Percentiles rank a stretch among this genome's conserved stretches.
These are phyloP conservation scores for Periophthalmodon schlosseri DNA, from an alignment of 2,113 vertebrate genomes.

Conservation along the genomic window DNA sequence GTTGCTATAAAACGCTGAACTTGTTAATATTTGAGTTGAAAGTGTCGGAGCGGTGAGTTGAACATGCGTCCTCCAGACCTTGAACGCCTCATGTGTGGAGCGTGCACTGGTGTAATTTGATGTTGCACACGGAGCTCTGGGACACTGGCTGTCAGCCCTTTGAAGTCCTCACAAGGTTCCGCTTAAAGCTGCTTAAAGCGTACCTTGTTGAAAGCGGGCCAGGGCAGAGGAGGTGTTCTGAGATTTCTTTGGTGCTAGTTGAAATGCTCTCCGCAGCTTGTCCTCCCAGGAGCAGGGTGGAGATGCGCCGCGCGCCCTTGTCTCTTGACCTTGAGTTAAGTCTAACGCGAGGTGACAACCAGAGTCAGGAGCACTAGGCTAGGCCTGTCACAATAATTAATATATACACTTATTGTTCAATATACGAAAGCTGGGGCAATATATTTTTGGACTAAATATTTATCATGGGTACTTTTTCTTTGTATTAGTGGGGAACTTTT, in stretches of 20 bases:
- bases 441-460: too few relatives aligned
- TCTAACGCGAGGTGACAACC: slow-evolving; percentile 31
- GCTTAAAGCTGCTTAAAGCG: slow-evolving; percentile 61
- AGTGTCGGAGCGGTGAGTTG: slow-evolving; percentile 13
- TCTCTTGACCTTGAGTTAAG: slow-evolving; percentile 63
- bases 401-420: too few relatives aligned
- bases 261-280: slow-evolving; percentile 12
- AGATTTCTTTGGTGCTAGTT: slow-evolving; percentile 45
- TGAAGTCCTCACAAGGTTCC: slow-evolving; percentile 64
- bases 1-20: background rate
- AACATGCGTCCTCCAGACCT: slow-evolving; percentile 36
- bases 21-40: background rate
- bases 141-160: slow-evolving; percentile 52
- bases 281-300: slow-evolving; percentile 50
- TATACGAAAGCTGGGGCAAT: too few relatives aligned
- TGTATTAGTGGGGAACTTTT: too few relatives aligned
- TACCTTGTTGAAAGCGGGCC: slow-evolving; percentile 56
- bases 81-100: slow-evolving; percentile 20
- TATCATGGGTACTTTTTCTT: too few relatives aligned
- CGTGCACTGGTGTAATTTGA: slow-evolving; percentile 31
- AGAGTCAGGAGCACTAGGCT: slow-evolving; percentile 7
- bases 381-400: too few relatives aligned
- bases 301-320: slow-evolving; percentile 48
- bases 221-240: slow-evolving; percentile 34
- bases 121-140: slow-evolving; percentile 41